phyloP scores from a whole-genome alignment of 2,113 vertebrate species.

The Boleophthalmus pectinirostris region DNA sequence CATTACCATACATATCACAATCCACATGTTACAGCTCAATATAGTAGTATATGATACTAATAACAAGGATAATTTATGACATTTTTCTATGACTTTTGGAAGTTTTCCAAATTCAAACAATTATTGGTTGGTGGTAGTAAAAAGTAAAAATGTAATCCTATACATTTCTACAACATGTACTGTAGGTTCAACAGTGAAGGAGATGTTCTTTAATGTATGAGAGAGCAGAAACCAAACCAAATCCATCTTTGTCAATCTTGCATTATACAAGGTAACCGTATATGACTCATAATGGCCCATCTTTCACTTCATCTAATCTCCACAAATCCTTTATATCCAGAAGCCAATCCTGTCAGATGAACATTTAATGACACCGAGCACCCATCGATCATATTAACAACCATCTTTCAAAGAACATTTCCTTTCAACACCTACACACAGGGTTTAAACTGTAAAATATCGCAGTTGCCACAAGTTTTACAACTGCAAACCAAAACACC shows the following conservation, averaged over 20 bases:
- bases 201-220: slow-evolving; percentile 50
- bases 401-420: slow-evolving; percentile 48
- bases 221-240: slow-evolving; percentile 34
- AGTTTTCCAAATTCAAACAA: no score
- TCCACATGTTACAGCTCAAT: no score
- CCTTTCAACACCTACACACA: slow-evolving; percentile 35
- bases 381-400: slow-evolving; percentile 56
- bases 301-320: slow-evolving; percentile 64
- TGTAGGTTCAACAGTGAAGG: slow-evolving; percentile 40
- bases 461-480: slow-evolving; percentile 8
- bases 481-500: background rate
- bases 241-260: slow-evolving; percentile 64
- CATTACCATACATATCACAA: no score
- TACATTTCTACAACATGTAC: background rate
- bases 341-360: slow-evolving; percentile 52
- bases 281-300: slow-evolving; percentile 52
- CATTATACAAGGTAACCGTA: slow-evolving; percentile 57
- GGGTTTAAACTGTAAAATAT: slow-evolving; percentile 22
- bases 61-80: no score
- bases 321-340: slow-evolving; percentile 53
- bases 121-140: no score
- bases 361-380: slow-evolving; percentile 54
- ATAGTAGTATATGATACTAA: no score
- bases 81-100: no score
- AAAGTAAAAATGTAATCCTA: background rate